phyloP scores from a whole-genome alignment of 2,113 vertebrate genomes.

The Oxyura jamaicensis region DNA sequence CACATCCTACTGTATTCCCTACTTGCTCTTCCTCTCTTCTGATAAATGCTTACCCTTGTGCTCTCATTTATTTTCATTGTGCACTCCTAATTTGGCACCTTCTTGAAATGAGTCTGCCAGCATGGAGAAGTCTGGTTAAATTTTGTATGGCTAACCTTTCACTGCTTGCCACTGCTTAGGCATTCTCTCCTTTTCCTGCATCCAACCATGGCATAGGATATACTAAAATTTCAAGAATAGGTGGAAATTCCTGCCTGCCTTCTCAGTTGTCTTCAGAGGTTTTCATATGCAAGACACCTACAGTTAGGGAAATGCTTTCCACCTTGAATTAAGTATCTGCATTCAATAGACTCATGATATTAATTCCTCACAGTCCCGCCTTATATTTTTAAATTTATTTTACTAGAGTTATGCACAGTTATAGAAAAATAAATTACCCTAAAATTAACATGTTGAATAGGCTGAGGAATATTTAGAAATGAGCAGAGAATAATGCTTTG shows the following conservation, averaged over 20 bases:
- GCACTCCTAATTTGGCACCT: background rate
- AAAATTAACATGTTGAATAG: slow-evolving; percentile 53
- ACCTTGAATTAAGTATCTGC: background rate
- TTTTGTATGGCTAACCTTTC: background rate
- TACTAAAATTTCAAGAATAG: background rate
- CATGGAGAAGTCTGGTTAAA: background rate
- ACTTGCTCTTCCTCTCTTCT: background rate
- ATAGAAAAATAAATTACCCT: slow-evolving; percentile 41
- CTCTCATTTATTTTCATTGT: background rate
- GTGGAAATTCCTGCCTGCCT: slow-evolving; percentile 30
- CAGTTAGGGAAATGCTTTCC: slow-evolving; percentile 15
- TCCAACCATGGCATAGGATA: background rate
- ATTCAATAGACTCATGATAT: background rate
- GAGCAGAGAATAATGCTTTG: slow-evolving; percentile 34
- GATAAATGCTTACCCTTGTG: background rate
- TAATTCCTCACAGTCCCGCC: background rate
- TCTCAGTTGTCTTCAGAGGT: slow-evolving; percentile 25
- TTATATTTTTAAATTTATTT: slow-evolving; percentile 41
- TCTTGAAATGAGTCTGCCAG: background rate
- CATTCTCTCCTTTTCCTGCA: background rate
- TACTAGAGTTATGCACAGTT: background rate
- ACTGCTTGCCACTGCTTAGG: background rate
- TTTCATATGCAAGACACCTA: background rate
- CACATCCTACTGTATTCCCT: background rate
- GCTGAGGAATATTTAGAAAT: slow-evolving; percentile 46